Evolutionary conservation across 2,797 vertebrate genomes (phyloP).

Genomic region (Ctenopoma multispine): DNA sequence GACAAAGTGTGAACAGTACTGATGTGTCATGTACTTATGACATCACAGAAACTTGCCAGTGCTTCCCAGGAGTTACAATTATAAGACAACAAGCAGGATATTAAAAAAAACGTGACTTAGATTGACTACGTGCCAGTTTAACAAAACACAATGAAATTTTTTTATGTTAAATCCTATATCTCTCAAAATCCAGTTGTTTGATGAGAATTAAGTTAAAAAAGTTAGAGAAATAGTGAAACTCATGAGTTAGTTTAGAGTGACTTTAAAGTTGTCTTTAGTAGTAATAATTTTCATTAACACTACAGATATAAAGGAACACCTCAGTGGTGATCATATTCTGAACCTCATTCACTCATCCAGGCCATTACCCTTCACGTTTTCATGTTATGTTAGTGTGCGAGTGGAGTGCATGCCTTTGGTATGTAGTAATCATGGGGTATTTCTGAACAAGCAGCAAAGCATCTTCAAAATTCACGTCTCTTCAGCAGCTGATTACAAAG

Average conservation of each 20-base stretch:
- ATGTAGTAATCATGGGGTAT: conserved; percentile 14
- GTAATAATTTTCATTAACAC: background rate
- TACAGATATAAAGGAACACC: background rate
- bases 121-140: background rate
- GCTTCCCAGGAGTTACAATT: conserved; percentile 3
- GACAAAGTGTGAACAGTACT: background rate
- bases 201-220: background rate
- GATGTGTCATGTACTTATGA: conserved; percentile 22
- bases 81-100: background rate
- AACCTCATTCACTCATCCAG: background rate
- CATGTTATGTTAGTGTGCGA: conserved; percentile 49
- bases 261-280: background rate
- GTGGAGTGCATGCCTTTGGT: background rate
- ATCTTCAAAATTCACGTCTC: conserved; percentile 21
- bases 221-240: too few species aligned
- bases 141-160: background rate
- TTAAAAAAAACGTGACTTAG: background rate
- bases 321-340: background rate
- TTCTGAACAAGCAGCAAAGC: conserved; percentile 14
- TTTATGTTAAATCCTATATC: background rate
- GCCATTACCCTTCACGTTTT: background rate
- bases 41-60: conserved; percentile 40
- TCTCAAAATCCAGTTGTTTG: background rate
- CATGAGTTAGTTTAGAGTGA: background rate
- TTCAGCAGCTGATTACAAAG: conserved; percentile 57